Conservation (phyloP, 2,888 invertebrate genomes). For the Tachina fera region DNA sequence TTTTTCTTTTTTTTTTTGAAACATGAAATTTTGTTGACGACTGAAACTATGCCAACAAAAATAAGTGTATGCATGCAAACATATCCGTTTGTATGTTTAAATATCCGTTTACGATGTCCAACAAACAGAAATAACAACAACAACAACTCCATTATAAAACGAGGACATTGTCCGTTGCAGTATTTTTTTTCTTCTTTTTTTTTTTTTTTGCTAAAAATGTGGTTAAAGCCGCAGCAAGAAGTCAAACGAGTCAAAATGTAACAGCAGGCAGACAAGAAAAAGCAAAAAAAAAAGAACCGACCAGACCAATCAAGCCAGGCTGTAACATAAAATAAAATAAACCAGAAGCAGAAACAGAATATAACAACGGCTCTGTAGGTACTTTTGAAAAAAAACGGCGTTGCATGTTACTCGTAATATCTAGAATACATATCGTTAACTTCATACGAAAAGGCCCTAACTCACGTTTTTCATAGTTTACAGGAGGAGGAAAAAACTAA, state of each 20-base stretch:
- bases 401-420: constrained; percentile 22
- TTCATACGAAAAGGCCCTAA: too few relatives aligned
- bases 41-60: constrained; percentile 57
- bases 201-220: constrained; percentile 26
- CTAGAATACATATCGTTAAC: too few relatives aligned
- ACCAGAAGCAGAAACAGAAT: constrained; percentile 21
- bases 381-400: background rate
- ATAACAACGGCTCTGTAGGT: constrained; percentile 44
- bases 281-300: constrained; percentile 1
- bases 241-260: constrained; percentile 67
- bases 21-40: constrained; percentile 26
- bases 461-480: too few relatives aligned
- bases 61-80: constrained; percentile 13
- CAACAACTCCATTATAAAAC: constrained; percentile 33
- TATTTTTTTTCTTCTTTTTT: constrained; percentile 42
- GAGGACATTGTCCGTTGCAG: constrained; percentile 69
- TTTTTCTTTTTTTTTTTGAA: constrained; percentile 5
- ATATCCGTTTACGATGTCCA: constrained; percentile 43
- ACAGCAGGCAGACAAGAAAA: constrained; percentile 44
- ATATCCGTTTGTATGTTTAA: constrained; percentile 47
- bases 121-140: constrained; percentile 19
- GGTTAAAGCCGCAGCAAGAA: constrained; percentile 64
- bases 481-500: too few relatives aligned
- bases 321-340: constrained; percentile 14
- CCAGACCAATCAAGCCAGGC: constrained; percentile 20